Conservation (phyloP, 2,888 invertebrate species). For the Dyspetes luteomarginatus region DNA sequence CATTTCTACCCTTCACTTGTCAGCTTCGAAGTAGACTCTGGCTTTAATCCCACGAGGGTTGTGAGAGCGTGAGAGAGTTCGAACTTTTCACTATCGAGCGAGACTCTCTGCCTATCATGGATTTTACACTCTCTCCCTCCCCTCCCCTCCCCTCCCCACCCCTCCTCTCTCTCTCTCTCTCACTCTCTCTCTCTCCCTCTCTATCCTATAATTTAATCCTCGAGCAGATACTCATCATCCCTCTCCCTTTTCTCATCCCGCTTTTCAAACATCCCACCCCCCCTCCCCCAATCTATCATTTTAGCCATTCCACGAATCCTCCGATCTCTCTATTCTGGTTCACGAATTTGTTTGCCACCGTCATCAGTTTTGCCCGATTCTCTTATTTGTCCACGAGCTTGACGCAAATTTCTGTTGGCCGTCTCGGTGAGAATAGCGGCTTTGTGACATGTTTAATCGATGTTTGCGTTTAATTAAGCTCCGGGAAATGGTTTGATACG, state of each 20-base stretch:
- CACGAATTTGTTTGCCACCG: slow-evolving; percentile 40
- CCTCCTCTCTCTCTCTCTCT: not conserved
- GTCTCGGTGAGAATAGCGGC: not conserved
- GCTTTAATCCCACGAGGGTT: slow-evolving; percentile 70
- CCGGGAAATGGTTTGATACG: slow-evolving; percentile 15
- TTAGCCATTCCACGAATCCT: not conserved
- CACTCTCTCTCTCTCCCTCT: not conserved
- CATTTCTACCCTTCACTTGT: slow-evolving; percentile 66
- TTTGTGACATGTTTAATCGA: slow-evolving; percentile 26
- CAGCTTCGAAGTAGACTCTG: slow-evolving; percentile 75
- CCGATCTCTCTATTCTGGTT: slow-evolving; percentile 8
- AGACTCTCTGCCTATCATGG: slow-evolving; percentile 51
- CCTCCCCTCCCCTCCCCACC: no score
- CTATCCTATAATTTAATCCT: slow-evolving; percentile 57
- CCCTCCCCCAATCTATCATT: slow-evolving; percentile 30
- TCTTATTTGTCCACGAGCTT: slow-evolving; percentile 4
- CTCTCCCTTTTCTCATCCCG: slow-evolving; percentile 7
- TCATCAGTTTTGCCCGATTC: slow-evolving; percentile 15
- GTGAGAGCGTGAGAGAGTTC: slow-evolving; percentile 44
- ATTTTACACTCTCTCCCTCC: slow-evolving; percentile 4
- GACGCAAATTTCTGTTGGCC: slow-evolving; percentile 2
- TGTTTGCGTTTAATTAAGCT: slow-evolving; percentile 52
- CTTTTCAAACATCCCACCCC: not conserved
- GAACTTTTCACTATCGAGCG: slow-evolving; percentile 71
- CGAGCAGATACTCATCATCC: slow-evolving; percentile 50